Evolutionary conservation across 2,888 invertebrate species (phyloP).

Genomic region (Drepana falcataria): DNA sequence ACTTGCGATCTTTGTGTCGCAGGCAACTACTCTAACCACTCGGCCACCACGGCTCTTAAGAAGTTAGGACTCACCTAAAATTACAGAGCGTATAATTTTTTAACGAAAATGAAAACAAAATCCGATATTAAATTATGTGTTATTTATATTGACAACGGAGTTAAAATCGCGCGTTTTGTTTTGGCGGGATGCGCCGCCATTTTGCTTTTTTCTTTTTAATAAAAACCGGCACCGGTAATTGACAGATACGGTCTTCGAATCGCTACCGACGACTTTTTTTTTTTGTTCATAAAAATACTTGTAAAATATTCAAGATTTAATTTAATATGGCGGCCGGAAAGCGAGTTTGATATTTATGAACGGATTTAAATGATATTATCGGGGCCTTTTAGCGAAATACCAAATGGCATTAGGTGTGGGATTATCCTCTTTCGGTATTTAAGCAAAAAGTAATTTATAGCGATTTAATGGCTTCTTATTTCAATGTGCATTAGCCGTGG

Average conservation of each 20-base stretch:
- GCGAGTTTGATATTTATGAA: conserved; percentile 28
- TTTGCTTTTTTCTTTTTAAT: conserved; percentile 25
- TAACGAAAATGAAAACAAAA: no score
- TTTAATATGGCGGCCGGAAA: conserved; percentile 43
- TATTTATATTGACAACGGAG: no score
- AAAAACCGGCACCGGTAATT: conserved; percentile 35
- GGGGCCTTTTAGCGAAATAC: neutral
- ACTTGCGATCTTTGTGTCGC: no score
- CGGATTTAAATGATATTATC: conserved; percentile 13
- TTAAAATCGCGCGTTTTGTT: neutral
- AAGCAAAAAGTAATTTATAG: no score
- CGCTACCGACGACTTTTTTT: conserved; percentile 32
- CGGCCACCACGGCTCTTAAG: no score
- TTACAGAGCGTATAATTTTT: no score
- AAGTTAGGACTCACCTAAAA: no score
- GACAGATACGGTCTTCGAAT: conserved; percentile 45
- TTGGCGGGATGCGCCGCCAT: conserved; percentile 2
- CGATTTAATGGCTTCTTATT: no score
- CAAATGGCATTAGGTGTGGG: neutral
- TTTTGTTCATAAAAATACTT: conserved; percentile 11
- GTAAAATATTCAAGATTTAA: conserved; percentile 37
- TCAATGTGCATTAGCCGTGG: no score
- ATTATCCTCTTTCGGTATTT: no score
- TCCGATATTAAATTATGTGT: neutral
- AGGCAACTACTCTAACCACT: no score